Evolutionary conservation across 2,888 invertebrate species (phyloP).

Genomic region (Cistogaster globosa): DNA sequence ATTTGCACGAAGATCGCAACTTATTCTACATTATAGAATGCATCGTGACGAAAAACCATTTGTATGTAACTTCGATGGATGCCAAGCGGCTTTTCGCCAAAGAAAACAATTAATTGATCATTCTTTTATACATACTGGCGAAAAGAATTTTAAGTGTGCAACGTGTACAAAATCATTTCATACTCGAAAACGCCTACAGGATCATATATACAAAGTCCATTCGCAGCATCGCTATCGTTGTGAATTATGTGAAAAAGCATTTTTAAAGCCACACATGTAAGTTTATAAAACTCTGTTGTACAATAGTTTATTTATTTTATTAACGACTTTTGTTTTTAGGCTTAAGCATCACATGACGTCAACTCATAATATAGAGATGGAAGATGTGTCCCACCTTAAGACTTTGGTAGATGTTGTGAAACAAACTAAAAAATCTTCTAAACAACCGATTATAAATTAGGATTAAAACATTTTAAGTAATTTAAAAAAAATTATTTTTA

Average conservation of each 20-base stretch:
- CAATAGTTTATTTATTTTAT: neutral
- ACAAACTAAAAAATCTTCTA: slow-evolving; percentile 30
- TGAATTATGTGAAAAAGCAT: slow-evolving; percentile 62
- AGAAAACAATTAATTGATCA: slow-evolving; percentile 70
- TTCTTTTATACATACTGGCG: slow-evolving; percentile 64
- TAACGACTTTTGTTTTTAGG: slow-evolving; percentile 41
- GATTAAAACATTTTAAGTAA: neutral
- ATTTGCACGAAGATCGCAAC: slow-evolving; percentile 69
- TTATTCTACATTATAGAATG: slow-evolving; percentile 70
- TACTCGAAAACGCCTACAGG: slow-evolving; percentile 68
- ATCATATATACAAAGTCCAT: slow-evolving; percentile 69
- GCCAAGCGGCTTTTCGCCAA: slow-evolving; percentile 69
- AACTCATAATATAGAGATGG: slow-evolving; percentile 57
- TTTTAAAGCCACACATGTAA: slow-evolving; percentile 71
- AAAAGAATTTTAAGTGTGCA: slow-evolving; percentile 65
- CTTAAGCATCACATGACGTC: slow-evolving; percentile 65
- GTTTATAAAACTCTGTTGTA: neutral
- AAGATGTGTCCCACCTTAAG: slow-evolving; percentile 67
- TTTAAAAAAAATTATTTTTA: no score
- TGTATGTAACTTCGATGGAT: slow-evolving; percentile 63
- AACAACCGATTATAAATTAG: slow-evolving; percentile 15
- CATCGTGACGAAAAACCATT: slow-evolving; percentile 71
- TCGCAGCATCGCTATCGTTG: slow-evolving; percentile 66
- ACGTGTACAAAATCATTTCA: slow-evolving; percentile 66
- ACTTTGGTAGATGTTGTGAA: slow-evolving; percentile 41